These are phyloP conservation scores for Macrotis lagotis DNA, from an alignment of 2,113 vertebrate species.

Conservation along the genomic window DNA sequence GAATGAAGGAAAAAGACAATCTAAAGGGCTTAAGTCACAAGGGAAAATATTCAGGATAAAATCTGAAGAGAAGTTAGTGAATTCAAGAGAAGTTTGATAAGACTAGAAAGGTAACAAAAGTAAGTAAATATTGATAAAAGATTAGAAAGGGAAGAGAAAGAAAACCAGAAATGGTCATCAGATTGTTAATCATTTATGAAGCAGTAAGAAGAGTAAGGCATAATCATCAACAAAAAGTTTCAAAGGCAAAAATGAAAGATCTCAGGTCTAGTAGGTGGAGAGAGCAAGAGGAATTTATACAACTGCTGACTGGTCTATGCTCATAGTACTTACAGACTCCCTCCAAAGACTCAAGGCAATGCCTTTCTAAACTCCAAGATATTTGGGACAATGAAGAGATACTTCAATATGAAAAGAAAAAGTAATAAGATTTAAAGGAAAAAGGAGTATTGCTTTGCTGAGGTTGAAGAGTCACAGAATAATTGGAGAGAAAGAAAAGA, in stretches of 20 bases:
- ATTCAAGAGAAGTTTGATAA: too few relatives aligned
- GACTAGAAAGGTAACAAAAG: too few relatives aligned
- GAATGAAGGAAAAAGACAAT: too few relatives aligned
- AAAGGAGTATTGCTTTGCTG: not conserved
- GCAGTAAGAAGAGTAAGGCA: not conserved
- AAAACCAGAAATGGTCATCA: too few relatives aligned
- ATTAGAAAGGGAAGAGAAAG: too few relatives aligned
- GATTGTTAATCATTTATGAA: too few relatives aligned
- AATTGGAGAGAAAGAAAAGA: not conserved
- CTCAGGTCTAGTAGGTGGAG: not conserved
- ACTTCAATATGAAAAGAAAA: not conserved
- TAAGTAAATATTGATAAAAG: too few relatives aligned
- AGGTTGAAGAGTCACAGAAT: not conserved
- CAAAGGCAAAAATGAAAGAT: not conserved
- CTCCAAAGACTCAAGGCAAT: not conserved
- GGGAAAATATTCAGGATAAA: too few relatives aligned
- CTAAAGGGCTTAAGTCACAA: too few relatives aligned
- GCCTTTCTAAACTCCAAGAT: not conserved
- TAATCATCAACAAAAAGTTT: not conserved
- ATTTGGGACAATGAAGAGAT: not conserved
- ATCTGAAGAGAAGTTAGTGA: too few relatives aligned
- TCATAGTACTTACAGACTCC: not conserved
- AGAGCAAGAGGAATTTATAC: not conserved
- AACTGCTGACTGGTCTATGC: not conserved
- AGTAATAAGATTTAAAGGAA: not conserved